Percentiles rank a stretch among this genome's conserved stretches.
phyloP scores from a whole-genome alignment of 2,888 invertebrate species.

The Zeuzera pyrina region DNA sequence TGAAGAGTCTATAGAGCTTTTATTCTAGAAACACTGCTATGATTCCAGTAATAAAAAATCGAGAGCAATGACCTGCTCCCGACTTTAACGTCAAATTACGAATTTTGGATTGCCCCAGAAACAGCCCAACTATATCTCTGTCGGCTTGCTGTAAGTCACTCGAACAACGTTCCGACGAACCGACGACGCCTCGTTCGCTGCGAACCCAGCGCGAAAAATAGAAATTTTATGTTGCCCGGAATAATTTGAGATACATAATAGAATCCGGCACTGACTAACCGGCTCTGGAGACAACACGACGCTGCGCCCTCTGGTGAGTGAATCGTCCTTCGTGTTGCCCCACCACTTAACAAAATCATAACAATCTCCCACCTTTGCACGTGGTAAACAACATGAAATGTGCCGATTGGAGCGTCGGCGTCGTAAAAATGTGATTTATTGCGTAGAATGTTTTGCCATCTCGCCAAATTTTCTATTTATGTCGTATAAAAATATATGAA shows the following conservation, averaged over 20 bases:
- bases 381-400: background rate
- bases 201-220: slow-evolving; percentile 59
- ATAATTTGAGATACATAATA: slow-evolving; percentile 58
- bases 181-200: slow-evolving; percentile 42
- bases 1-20: slow-evolving; percentile 1
- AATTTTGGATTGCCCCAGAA: slow-evolving; percentile 56
- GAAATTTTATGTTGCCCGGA: slow-evolving; percentile 58
- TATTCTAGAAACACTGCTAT: slow-evolving; percentile 14
- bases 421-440: background rate
- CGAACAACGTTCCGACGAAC: slow-evolving; percentile 44
- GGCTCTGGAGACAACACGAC: slow-evolving; percentile 40
- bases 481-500: too few relatives aligned
- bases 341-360: background rate
- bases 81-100: slow-evolving; percentile 31
- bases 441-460: background rate
- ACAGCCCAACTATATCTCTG: slow-evolving; percentile 38
- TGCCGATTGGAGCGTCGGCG: too few relatives aligned
- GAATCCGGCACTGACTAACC: slow-evolving; percentile 46
- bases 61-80: slow-evolving; percentile 47
- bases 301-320: slow-evolving; percentile 58
- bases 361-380: slow-evolving; percentile 1
- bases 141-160: slow-evolving; percentile 52
- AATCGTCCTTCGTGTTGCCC: slow-evolving; percentile 5
- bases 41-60: slow-evolving; percentile 10
- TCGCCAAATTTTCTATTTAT: background rate